Evolutionary conservation across 2,888 invertebrate species (phyloP).

Genomic region (Galeopsomyia nigrocyanea): DNA sequence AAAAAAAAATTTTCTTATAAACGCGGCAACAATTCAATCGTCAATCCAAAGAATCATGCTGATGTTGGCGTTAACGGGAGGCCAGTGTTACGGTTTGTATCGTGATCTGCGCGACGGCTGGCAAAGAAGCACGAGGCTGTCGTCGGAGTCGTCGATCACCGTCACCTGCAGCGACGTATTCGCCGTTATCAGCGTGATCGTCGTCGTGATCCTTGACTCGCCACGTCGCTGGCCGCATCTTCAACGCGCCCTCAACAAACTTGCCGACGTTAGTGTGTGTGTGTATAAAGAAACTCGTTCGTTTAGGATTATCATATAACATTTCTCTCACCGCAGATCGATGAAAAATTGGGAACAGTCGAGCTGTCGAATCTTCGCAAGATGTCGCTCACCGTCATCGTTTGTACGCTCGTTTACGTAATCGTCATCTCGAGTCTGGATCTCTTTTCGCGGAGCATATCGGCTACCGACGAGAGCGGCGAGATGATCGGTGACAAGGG

Average conservation of each 20-base stretch:
- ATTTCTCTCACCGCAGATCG: slow-evolving; percentile 53
- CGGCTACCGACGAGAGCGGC: background rate
- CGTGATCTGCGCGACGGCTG: slow-evolving; percentile 73
- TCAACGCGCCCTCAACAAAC: slow-evolving; percentile 70
- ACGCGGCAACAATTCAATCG: too few relatives aligned
- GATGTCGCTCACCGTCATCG: slow-evolving; percentile 53
- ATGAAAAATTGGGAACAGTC: slow-evolving; percentile 55
- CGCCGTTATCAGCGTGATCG: slow-evolving; percentile 71
- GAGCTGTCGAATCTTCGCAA: slow-evolving; percentile 54
- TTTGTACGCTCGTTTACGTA: slow-evolving; percentile 52
- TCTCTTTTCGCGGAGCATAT: slow-evolving; percentile 52
- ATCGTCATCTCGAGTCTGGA: slow-evolving; percentile 56
- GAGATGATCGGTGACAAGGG: slow-evolving; percentile 53
- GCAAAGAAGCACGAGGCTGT: slow-evolving; percentile 72
- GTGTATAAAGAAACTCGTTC: too few relatives aligned
- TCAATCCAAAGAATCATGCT: slow-evolving; percentile 27
- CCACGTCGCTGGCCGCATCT: slow-evolving; percentile 71
- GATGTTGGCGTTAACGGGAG: slow-evolving; percentile 50
- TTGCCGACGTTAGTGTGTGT: slow-evolving; percentile 62
- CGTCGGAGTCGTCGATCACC: slow-evolving; percentile 72
- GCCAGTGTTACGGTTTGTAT: slow-evolving; percentile 69
- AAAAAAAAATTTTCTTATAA: too few relatives aligned
- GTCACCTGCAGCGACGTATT: slow-evolving; percentile 73
- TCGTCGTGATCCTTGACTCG: slow-evolving; percentile 71
- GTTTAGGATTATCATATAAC: too few relatives aligned